Evolutionary conservation across 2,797 vertebrate genomes (phyloP).

Genomic region (Hoplostethus atlanticus): DNA sequence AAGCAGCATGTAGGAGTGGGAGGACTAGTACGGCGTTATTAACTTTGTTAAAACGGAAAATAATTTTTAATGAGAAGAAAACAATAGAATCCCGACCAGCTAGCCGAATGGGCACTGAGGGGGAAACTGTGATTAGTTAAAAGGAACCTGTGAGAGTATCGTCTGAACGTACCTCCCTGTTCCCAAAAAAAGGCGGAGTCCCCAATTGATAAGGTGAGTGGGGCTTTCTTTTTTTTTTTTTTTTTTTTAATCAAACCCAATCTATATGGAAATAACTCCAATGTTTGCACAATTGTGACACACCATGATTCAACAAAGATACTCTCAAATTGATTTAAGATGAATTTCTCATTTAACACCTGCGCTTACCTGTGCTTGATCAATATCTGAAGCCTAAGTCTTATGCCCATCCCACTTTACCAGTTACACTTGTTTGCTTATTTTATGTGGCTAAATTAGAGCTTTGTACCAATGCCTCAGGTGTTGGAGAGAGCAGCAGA

Average conservation of each 20-base stretch:
- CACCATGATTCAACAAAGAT: background rate
- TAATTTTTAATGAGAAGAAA: background rate
- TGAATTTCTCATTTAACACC: background rate
- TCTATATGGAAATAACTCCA: background rate
- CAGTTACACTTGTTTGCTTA: constrained; percentile 23
- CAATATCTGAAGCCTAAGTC: background rate
- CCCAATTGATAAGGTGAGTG: too few relatives aligned
- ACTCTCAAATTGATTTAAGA: background rate
- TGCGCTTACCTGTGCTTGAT: background rate
- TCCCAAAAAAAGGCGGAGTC: too few relatives aligned
- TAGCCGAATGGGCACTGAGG: background rate
- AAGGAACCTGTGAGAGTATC: background rate
- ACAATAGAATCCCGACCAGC: background rate
- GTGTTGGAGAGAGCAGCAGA: constrained; percentile 48
- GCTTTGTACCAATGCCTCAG: constrained; percentile 49
- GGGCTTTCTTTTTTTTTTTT: too few relatives aligned
- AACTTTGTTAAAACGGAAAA: too few relatives aligned
- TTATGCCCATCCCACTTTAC: constrained; percentile 9
- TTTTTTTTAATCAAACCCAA: too few relatives aligned
- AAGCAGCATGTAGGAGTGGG: background rate
- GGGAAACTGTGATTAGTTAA: background rate
- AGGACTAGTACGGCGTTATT: background rate
- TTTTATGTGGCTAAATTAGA: constrained; percentile 42
- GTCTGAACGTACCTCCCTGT: background rate
- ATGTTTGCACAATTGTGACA: background rate